Evolutionary conservation across 37 sponge, comb jelly and placozoan species (phyloP).

Genomic region (Sycon ciliatum): DNA sequence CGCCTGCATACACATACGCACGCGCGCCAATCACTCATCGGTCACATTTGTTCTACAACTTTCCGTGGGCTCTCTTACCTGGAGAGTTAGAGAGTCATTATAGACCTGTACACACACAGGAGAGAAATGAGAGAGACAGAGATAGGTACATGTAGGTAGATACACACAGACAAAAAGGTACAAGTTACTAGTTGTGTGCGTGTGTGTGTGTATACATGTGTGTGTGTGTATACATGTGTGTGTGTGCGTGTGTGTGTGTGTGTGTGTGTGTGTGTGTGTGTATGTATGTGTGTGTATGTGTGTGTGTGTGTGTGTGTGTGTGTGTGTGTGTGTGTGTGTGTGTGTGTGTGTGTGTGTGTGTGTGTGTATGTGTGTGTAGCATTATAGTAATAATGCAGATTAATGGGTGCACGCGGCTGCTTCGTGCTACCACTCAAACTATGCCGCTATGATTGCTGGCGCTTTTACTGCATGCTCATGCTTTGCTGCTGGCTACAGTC

Average conservation of each 20-base stretch:
- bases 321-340: background rate
- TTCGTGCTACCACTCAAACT: too few species aligned
- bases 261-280: background rate
- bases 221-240: background rate
- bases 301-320: background rate
- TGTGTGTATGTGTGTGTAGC: slow-evolving; percentile 11
- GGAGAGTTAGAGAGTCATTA: too few species aligned
- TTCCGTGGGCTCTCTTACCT: too few species aligned
- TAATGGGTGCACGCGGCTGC: too few species aligned
- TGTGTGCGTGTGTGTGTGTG: background rate
- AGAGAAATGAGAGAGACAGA: background rate
- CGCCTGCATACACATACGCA: background rate
- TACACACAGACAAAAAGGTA: slow-evolving; percentile 19
- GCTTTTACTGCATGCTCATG: too few species aligned
- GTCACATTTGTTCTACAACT: too few species aligned
- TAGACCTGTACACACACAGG: background rate
- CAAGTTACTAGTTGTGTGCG: background rate
- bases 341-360: background rate
- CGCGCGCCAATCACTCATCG: too few species aligned
- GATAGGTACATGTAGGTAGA: slow-evolving; percentile 1
- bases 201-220: background rate
- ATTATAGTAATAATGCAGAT: too few species aligned
- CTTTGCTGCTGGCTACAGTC: too few species aligned
- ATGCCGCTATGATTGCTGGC: too few species aligned
- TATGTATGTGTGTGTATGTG: background rate